Conservation (phyloP, 2,888 invertebrate genomes). For the Oscheius onirici region DNA sequence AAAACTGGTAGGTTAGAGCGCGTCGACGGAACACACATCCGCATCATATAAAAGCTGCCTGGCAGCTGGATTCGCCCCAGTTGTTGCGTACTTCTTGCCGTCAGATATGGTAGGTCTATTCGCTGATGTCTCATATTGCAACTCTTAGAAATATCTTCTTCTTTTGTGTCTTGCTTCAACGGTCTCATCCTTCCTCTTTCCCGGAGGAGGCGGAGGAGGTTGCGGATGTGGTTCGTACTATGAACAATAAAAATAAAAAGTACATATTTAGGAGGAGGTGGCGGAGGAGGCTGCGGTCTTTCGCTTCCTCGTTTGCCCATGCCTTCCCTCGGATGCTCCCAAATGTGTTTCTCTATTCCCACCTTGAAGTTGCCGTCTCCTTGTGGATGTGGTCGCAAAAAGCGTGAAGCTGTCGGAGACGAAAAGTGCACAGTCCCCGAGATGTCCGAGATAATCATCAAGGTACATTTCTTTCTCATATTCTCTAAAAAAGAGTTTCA, state of each 20-base stretch:
- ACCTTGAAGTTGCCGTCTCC: constrained; percentile 22
- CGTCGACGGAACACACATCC: constrained; percentile 4
- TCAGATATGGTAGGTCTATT: background rate
- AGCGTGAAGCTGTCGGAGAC: constrained; percentile 46
- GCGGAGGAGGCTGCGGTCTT: constrained; percentile 20
- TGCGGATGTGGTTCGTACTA: background rate
- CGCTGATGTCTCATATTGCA: background rate
- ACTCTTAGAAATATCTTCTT: background rate
- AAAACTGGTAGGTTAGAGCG: constrained; percentile 27
- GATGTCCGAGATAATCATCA: constrained; percentile 49
- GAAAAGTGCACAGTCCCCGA: constrained; percentile 53
- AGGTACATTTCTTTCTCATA: constrained; percentile 33
- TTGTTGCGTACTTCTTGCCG: background rate
- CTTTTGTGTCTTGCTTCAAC: background rate
- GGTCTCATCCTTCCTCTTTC: background rate
- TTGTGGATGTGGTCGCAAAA: constrained; percentile 41
- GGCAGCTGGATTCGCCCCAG: constrained; percentile 5
- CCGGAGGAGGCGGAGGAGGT: background rate
- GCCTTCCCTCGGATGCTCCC: constrained; percentile 9
- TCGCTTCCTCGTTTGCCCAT: constrained; percentile 13
- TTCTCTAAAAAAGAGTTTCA: constrained; percentile 11
- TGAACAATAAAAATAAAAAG: no score
- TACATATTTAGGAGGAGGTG: background rate
- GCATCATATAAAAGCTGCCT: constrained; percentile 18
- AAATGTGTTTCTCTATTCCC: constrained; percentile 34